Conservation (phyloP, 2,113 vertebrate genomes). For the Apodemus speciosus region DNA sequence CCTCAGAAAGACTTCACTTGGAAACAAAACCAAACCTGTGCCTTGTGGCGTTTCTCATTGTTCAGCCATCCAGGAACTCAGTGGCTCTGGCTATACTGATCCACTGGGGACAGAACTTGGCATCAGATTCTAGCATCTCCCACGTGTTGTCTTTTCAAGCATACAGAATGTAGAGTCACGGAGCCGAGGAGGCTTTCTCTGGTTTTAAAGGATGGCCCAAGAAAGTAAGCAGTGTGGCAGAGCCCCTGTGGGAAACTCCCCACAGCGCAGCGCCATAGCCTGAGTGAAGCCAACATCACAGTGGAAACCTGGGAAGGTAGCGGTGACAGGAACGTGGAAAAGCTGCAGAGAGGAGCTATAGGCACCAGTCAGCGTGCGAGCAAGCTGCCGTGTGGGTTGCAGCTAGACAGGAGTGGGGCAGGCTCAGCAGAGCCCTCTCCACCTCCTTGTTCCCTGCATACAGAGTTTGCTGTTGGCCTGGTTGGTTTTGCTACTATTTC, state of each 20-base stretch:
- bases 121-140: not conserved
- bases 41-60: not conserved
- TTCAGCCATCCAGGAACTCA: not conserved
- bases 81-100: not conserved
- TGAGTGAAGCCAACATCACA: not conserved
- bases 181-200: not conserved
- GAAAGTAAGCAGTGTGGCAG: not conserved
- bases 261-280: too few relatives aligned
- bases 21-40: not conserved
- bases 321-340: not conserved
- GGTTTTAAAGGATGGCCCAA: not conserved
- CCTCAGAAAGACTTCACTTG: not conserved
- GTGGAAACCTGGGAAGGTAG: not conserved
- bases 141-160: not conserved
- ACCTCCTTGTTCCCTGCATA: not conserved
- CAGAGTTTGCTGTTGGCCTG: not conserved
- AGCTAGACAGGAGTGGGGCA: not conserved
- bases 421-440: not conserved
- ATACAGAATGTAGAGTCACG: not conserved
- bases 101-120: not conserved
- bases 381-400: not conserved
- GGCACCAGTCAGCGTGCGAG: accelerated
- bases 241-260: not conserved
- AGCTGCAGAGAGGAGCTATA: too few relatives aligned
- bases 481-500: not conserved